Evolutionary conservation across 2,888 invertebrate genomes (phyloP), one percentile per base, ranked within the genome.

Genomic region (Chymomyza amoena): DNA sequence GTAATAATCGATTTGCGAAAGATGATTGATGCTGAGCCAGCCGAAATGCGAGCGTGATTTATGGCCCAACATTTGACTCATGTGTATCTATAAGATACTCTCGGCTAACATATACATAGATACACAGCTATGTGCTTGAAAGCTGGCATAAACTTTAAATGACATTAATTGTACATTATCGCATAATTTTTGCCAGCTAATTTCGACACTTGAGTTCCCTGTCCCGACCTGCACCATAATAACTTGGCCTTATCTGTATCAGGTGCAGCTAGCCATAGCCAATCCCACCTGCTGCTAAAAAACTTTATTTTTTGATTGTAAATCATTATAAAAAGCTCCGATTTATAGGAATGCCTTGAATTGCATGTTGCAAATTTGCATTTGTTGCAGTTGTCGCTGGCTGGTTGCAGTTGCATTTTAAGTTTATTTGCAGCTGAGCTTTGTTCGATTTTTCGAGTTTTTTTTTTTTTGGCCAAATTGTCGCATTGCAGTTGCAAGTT

Each of bases 1-100:
- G 84, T 85, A 89, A 85, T 85, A 85, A 85, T 85, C 84, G 84
- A 84, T 88, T 87, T 88, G 84, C 73, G 18, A 51, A 70, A 72
- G 74, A 88, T 88, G 89, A 85, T 85, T 85, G 89, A 85, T 88
- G 78, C 83, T 73, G 73, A 75, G 68, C 69, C 73, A 71, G 68
- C 69, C 68, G 54, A 32, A 60, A 32, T 60, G 60, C 60, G 60
- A 51, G 64, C 50, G 39, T 64, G 67, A 67, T 60, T 65, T 65
- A 65, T 65, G 64, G 39, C 20, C 20, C 60, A 16, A 57, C 60
- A 60, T 5, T 15, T 36, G 57, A 25, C 28, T 25, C 39, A 20
- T 57, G 15, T 57, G 13, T 57, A 57, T 57, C 25, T 18, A 20
- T 18, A 16, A 18, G 16, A 18, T 32, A 32, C 32, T 7, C 9